Conservation (phyloP, 2,888 invertebrate genomes). For the Congeria kusceri region DNA sequence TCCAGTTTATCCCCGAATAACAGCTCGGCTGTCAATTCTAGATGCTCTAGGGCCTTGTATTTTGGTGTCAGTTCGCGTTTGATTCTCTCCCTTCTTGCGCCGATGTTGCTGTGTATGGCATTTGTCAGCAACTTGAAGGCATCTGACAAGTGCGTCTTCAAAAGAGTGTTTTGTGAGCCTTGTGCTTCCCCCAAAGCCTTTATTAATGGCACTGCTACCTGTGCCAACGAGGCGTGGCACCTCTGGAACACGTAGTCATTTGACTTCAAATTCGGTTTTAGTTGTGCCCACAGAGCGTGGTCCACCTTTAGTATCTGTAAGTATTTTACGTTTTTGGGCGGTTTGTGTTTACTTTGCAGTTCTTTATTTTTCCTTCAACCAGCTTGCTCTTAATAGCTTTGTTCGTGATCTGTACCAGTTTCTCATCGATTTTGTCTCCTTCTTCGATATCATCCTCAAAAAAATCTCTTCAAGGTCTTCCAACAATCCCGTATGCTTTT, state of each 20-base stretch:
- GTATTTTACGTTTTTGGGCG: slow-evolving; percentile 22
- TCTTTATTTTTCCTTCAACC: too few relatives aligned
- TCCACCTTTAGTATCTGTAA: slow-evolving; percentile 26
- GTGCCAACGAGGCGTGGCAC: background rate
- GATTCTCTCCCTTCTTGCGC: background rate
- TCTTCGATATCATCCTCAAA: too few relatives aligned
- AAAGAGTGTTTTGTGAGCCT: background rate
- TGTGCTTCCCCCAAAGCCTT: slow-evolving; percentile 10
- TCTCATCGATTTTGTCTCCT: too few relatives aligned
- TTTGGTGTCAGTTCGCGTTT: background rate
- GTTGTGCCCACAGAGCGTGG: slow-evolving; percentile 20
- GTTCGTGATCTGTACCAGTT: too few relatives aligned
- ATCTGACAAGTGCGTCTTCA: background rate
- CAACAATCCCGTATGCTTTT: too few relatives aligned
- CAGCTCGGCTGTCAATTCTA: background rate
- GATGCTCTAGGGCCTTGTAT: background rate
- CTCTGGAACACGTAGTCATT: slow-evolving; percentile 15
- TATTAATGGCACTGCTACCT: background rate
- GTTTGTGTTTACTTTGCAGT: slow-evolving; percentile 10
- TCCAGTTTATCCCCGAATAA: slow-evolving; percentile 12
- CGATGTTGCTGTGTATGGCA: background rate
- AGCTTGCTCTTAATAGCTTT: too few relatives aligned
- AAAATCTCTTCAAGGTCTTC: too few relatives aligned
- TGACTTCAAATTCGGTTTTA: background rate
- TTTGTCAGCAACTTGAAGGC: slow-evolving; percentile 16